Base-by-base conservation (phyloP, 2,888 invertebrate genomes). In the Kuschelorhynchus macadamiae region DNA sequence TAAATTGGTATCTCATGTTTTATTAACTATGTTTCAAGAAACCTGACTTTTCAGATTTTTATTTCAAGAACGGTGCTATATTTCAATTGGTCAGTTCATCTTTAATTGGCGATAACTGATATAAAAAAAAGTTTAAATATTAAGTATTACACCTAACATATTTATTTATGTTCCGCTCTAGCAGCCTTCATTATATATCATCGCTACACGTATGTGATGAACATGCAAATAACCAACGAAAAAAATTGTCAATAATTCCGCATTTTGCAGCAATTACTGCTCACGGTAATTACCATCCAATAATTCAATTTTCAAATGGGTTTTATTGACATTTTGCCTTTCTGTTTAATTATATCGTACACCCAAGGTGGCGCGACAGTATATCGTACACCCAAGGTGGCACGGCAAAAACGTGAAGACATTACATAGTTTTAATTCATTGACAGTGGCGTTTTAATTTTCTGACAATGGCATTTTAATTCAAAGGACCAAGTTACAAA, bases 241-340 rank as follows among this genome's bases (percentile, higher is more conserved):
- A 47, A 57, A 57, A 57, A 46, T 33, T 33, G n/a, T 47, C 47
- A 36, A 46, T 57, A 57, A 55, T 55, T 55, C 55, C 42, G 55
- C 55, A 30, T 55, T 55, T 55, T 42, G 42, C 42, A 1, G 42
- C 42, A 55, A 55, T 55, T 55, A 53, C 25, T 42, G 55, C 30
- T 42, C 41, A 42, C 25, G 14, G 42, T 55, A 21, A 55, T 55
- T 41, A 55, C 30, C 41, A 30, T 55, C 42, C 55, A 41, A 53
- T 53, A 53, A 53, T 25, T 39, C 30, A 55, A 25, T 53, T 55
- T 30, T 55, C 25, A 42, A 55, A 55, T 55, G 41, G 42, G 42
- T 18, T 44, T 44, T 44, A 44, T 44, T 44, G 44, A 44, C 8
- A 21, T 55, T 55, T 55, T 55, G 41, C 55, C 55, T 41, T 41